Evolutionary conservation across 1,140 invertebrate genomes (phyloP).

Genomic region (honey bee (Apis mellifera)): DNA sequence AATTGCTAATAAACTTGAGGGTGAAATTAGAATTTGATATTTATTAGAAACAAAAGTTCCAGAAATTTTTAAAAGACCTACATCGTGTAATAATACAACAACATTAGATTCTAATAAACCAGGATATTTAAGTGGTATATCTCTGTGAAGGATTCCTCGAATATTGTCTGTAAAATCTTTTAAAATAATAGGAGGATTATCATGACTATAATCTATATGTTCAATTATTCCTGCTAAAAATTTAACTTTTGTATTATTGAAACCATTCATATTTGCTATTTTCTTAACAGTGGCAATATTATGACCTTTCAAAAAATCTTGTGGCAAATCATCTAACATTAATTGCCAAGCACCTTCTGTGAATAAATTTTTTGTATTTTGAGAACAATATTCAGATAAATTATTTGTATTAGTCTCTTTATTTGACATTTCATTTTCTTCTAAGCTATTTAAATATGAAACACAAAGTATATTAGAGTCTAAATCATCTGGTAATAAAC

Average conservation of each 20-base stretch:
- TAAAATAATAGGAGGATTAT: slow-evolving; percentile 74
- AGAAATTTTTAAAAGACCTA: slow-evolving; percentile 62
- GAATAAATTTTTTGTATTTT: slow-evolving; percentile 75
- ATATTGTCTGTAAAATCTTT: slow-evolving; percentile 76
- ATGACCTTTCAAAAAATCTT: slow-evolving; percentile 67
- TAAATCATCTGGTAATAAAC: slow-evolving; percentile 70
- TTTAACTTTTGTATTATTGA: slow-evolving; percentile 64
- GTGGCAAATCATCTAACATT: slow-evolving; percentile 74
- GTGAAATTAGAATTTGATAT: slow-evolving; percentile 72
- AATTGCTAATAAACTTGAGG: slow-evolving; percentile 71
- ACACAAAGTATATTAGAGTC: slow-evolving; percentile 19
- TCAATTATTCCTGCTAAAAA: slow-evolving; percentile 75
- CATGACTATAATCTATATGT: slow-evolving; percentile 70
- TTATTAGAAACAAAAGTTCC: slow-evolving; percentile 63
- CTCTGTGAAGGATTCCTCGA: slow-evolving; percentile 72
- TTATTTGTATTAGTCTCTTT: slow-evolving; percentile 43
- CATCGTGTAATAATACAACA: slow-evolving; percentile 72
- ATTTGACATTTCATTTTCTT: slow-evolving; percentile 25
- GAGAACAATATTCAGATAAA: slow-evolving; percentile 71
- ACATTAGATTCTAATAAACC: slow-evolving; percentile 71
- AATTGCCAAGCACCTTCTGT: slow-evolving; percentile 75
- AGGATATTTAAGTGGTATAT: slow-evolving; percentile 72
- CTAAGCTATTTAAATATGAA: slow-evolving; percentile 39
- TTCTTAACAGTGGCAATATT: slow-evolving; percentile 72
- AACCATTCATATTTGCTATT: slow-evolving; percentile 59